Conservation (phyloP, 2,888 invertebrate species). For the Orthonychiurus folsomi region DNA sequence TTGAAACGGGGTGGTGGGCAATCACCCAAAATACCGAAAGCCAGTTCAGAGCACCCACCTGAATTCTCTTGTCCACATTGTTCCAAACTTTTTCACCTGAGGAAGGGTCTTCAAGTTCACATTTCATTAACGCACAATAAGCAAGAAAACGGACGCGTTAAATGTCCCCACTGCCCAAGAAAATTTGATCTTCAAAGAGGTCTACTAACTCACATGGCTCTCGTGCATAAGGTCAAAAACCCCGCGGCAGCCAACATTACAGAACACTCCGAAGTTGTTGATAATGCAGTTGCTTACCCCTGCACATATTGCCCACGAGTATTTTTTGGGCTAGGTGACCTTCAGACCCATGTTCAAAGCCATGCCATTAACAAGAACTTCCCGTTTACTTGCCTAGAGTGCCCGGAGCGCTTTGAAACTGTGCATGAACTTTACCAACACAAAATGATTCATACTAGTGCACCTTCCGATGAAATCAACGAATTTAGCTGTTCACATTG, state of each 20-base stretch:
- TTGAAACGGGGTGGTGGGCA: too few species aligned
- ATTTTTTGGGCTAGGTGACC: neutral
- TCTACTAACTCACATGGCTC: neutral
- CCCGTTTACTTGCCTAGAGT: neutral
- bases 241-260: neutral
- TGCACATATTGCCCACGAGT: neutral
- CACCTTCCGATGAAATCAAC: neutral
- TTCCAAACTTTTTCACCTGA: neutral
- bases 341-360: neutral
- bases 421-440: neutral
- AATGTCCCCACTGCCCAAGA: neutral
- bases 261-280: neutral
- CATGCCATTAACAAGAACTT: neutral
- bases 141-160: too few species aligned
- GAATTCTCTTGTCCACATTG: neutral
- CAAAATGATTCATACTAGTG: neutral
- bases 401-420: neutral
- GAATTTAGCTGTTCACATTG: neutral
- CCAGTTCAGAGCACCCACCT: too few species aligned
- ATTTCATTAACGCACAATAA: neutral
- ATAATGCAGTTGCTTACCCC: neutral
- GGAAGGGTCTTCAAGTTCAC: neutral
- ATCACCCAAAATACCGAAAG: too few species aligned
- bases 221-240: neutral
- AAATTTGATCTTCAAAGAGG: neutral